Percentiles rank a stretch among this genome's conserved stretches.
phyloP scores from a whole-genome alignment of 2,113 vertebrate genomes.

The Gasterosteus nipponicus region DNA sequence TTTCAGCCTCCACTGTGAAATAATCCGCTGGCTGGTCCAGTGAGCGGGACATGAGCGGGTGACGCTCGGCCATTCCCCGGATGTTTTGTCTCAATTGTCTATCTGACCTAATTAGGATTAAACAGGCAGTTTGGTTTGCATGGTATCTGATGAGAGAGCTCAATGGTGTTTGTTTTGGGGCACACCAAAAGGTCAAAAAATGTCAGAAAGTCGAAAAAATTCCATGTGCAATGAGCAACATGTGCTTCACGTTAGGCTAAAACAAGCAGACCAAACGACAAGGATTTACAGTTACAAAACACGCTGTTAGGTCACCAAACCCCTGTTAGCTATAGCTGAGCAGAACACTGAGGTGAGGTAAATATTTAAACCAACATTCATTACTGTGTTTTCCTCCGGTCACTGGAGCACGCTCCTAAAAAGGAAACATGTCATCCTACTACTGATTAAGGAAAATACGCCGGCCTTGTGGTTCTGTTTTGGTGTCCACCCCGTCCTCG shows the following conservation, averaged over 20 bases:
- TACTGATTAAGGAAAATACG: not conserved
- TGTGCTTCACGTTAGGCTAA: not conserved
- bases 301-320: not conserved
- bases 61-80: not conserved
- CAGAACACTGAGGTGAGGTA: not conserved
- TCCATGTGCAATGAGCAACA: not conserved
- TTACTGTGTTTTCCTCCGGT: too few relatives aligned
- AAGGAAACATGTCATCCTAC: not conserved
- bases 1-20: constrained; percentile 33
- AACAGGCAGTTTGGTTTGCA: too few relatives aligned
- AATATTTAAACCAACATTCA: not conserved
- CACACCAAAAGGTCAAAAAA: not conserved
- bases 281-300: not conserved
- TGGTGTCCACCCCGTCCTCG: not conserved
- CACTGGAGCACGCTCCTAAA: not conserved
- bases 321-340: not conserved
- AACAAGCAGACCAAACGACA: not conserved
- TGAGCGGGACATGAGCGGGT: not conserved
- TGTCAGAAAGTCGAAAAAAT: not conserved
- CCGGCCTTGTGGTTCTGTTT: not conserved
- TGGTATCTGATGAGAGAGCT: too few relatives aligned
- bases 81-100: constrained; percentile 5
- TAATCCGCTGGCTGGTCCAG: constrained; percentile 28
- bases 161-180: not conserved
- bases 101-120: not conserved